phyloP scores from a whole-genome alignment of 1,140 invertebrate genomes.

The Rhysida immarginata region DNA sequence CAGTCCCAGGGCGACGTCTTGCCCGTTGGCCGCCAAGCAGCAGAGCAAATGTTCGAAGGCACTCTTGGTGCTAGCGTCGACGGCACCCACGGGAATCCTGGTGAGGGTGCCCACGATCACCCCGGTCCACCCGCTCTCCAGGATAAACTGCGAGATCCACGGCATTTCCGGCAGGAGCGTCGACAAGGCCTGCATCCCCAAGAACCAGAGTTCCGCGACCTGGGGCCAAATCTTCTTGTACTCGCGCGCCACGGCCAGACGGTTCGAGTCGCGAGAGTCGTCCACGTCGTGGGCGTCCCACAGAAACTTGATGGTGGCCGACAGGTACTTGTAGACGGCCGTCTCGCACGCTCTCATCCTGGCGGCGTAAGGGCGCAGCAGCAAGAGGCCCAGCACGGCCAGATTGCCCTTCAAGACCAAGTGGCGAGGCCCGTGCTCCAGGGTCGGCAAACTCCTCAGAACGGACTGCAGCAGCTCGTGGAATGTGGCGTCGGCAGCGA shows the following conservation, averaged over 20 bases:
- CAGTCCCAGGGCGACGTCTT: slow-evolving; percentile 47
- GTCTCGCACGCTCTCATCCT: slow-evolving; percentile 18
- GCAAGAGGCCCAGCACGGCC: slow-evolving; percentile 59
- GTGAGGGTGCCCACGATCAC: slow-evolving; percentile 63
- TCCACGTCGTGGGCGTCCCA: slow-evolving; percentile 77
- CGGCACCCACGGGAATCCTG: slow-evolving; percentile 60
- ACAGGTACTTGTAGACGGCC: slow-evolving; percentile 15
- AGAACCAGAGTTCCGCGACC: slow-evolving; percentile 77
- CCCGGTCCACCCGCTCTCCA: slow-evolving; percentile 81
- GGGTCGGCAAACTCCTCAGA: slow-evolving; percentile 65
- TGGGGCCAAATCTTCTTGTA: slow-evolving; percentile 79
- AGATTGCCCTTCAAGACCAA: slow-evolving; percentile 69
- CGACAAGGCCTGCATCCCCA: slow-evolving; percentile 82
- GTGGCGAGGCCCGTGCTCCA: slow-evolving; percentile 66
- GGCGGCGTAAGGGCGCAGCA: slow-evolving; percentile 65
- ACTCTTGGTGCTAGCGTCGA: slow-evolving; percentile 65
- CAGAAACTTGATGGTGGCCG: slow-evolving; percentile 51
- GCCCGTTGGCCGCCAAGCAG: slow-evolving; percentile 63
- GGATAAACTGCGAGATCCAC: slow-evolving; percentile 76
- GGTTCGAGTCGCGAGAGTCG: slow-evolving; percentile 56
- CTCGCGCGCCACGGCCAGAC: slow-evolving; percentile 58
- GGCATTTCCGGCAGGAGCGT: slow-evolving; percentile 58
- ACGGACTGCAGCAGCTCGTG: slow-evolving; percentile 67
- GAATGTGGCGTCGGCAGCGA: slow-evolving; percentile 57
- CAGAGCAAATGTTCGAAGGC: slow-evolving; percentile 80